A percentile compares a stretch with the other conserved stretches of the same genome.
These are phyloP conservation scores for Lucilia cuprina DNA, from an alignment of 1,140 invertebrate species.

Conservation along the genomic window DNA sequence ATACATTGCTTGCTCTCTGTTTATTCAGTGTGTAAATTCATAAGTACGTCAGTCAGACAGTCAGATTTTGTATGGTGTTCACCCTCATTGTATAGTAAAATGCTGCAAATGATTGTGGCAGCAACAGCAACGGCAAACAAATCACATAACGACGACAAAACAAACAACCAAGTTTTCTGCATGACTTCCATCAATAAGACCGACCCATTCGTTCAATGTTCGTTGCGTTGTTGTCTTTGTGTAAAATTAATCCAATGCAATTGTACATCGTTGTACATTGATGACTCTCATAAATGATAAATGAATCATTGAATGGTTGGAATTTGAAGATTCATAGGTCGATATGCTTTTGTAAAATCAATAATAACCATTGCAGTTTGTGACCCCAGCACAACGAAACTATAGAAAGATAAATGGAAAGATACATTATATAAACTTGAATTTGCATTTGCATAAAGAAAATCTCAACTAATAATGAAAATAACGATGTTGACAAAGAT, in stretches of 20 bases:
- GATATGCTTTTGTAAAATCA: not conserved
- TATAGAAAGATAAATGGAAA: not conserved
- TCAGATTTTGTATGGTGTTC: no score
- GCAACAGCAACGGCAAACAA: not conserved
- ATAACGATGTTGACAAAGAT: not conserved
- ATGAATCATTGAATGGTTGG: not conserved
- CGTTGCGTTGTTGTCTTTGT: not conserved
- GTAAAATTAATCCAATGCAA: not conserved
- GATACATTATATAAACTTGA: not conserved
- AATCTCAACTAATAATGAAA: not conserved
- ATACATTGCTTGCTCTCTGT: not conserved
- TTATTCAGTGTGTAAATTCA: not conserved
- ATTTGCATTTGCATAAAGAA: not conserved
- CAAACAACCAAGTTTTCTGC: not conserved
- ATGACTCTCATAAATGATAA: not conserved
- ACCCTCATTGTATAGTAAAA: not conserved
- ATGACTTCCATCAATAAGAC: not conserved
- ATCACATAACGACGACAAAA: not conserved
- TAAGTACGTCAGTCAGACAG: not conserved
- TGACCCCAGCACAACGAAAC: not conserved
- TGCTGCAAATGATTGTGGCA: not conserved
- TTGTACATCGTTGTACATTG: not conserved
- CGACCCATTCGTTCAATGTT: not conserved
- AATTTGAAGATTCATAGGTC: not conserved
- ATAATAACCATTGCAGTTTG: not conserved